Evolutionary conservation across 2,113 vertebrate species (phyloP).

Genomic region (Planiliza haematocheilus): DNA sequence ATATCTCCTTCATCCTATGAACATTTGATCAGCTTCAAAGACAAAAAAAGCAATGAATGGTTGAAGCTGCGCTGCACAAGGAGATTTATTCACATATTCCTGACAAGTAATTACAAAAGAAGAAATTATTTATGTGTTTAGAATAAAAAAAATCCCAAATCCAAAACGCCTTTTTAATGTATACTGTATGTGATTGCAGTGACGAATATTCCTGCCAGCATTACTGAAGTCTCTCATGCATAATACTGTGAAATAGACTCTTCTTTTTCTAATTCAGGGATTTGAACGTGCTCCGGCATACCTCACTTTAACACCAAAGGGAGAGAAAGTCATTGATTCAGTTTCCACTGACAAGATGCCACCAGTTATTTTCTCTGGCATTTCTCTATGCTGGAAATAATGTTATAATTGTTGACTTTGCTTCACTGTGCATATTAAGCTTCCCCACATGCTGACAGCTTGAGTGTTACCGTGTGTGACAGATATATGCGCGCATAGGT

Average conservation of each 20-base stretch:
- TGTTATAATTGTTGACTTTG: conserved; percentile 83
- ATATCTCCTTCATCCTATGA: conserved; percentile 9
- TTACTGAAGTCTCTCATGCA: conserved; percentile 69
- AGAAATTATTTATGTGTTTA: conserved; percentile 26
- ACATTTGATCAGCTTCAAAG: conserved; percentile 21
- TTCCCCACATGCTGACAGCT: conserved; percentile 73
- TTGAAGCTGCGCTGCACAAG: conserved; percentile 1
- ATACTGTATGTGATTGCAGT: conserved; percentile 26
- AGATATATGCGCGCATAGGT: conserved; percentile 47
- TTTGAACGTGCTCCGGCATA: conserved; percentile 69
- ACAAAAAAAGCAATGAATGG: conserved; percentile 12
- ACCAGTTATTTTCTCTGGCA: conserved; percentile 79
- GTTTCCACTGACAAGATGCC: conserved; percentile 77
- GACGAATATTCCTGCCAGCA: conserved; percentile 46
- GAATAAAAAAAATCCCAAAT: conserved; percentile 42
- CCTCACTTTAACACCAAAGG: conserved; percentile 75
- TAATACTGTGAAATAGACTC: conserved; percentile 59
- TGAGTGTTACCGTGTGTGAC: conserved; percentile 77
- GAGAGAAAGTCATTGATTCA: conserved; percentile 73
- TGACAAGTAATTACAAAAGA: conserved; percentile 27
- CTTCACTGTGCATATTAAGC: conserved; percentile 79
- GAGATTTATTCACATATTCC: conserved; percentile 9
- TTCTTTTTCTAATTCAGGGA: conserved; percentile 64
- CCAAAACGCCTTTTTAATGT: conserved; percentile 39
- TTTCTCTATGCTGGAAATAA: conserved; percentile 78